Percentiles rank a stretch among this genome's conserved stretches.
Evolutionary conservation across 2,888 invertebrate species (phyloP).

Genomic region (Lithophane socia): DNA sequence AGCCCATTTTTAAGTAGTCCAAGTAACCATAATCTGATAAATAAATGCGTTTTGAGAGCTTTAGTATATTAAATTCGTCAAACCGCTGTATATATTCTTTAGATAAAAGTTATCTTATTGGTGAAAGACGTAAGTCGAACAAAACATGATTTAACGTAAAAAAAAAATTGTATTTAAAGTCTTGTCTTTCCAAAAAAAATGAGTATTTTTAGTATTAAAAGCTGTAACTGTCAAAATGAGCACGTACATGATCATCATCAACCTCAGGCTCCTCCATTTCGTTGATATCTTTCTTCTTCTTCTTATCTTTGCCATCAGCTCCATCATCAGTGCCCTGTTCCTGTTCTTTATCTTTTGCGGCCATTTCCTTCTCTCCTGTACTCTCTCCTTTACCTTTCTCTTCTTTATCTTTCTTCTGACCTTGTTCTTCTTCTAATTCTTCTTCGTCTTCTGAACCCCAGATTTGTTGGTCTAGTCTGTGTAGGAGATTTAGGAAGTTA

Average conservation of each 20-base stretch:
- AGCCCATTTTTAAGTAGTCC: too few species aligned
- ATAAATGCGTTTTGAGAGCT: too few species aligned
- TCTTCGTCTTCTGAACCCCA: slow-evolving; percentile 96
- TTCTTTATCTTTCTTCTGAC: slow-evolving; percentile 90
- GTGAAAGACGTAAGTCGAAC: too few species aligned
- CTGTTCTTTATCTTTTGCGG: slow-evolving; percentile 93
- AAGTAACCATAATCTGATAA: too few species aligned
- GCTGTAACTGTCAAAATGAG: neutral
- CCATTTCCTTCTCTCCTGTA: slow-evolving; percentile 93
- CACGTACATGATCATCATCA: slow-evolving; percentile 93
- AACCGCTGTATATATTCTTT: too few species aligned
- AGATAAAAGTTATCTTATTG: too few species aligned
- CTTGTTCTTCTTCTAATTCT: slow-evolving; percentile 90
- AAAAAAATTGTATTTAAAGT: too few species aligned
- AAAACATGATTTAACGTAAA: too few species aligned
- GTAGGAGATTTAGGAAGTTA: slow-evolving; percentile 64
- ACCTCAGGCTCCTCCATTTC: slow-evolving; percentile 95
- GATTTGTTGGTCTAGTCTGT: slow-evolving; percentile 93
- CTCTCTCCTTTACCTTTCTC: slow-evolving; percentile 91
- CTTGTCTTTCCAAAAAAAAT: too few species aligned
- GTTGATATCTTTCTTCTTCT: slow-evolving; percentile 93
- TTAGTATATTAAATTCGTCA: too few species aligned
- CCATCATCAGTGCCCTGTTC: slow-evolving; percentile 90
- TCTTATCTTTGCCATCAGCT: slow-evolving; percentile 89
- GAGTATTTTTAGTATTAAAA: neutral